phyloP scores from a whole-genome alignment of 2,888 invertebrate species.

The Macrosoma leucophasiata region DNA sequence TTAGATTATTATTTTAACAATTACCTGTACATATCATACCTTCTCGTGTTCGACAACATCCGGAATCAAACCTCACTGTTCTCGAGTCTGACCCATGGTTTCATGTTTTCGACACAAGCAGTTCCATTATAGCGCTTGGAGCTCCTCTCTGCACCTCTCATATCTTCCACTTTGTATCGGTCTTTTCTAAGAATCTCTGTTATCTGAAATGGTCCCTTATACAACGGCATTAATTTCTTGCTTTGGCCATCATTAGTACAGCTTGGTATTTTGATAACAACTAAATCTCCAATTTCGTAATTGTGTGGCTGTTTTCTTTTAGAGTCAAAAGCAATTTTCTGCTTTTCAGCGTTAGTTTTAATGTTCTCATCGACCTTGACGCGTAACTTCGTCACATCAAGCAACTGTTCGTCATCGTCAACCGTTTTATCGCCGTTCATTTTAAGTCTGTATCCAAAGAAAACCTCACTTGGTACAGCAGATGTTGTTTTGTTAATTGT shows the following conservation, averaged over 20 bases:
- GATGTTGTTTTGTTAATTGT: conserved; percentile 22
- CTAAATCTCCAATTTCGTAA: conserved; percentile 24
- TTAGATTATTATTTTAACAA: too few relatives aligned
- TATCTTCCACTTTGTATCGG: conserved; percentile 22
- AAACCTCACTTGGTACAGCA: conserved; percentile 23
- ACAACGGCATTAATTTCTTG: conserved; percentile 25
- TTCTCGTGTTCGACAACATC: too few relatives aligned
- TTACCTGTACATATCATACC: too few relatives aligned
- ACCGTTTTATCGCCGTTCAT: conserved; percentile 14
- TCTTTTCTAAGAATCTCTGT: conserved; percentile 24
- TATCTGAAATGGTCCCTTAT: conserved; percentile 27
- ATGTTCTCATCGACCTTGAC: conserved; percentile 22
- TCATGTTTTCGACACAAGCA: conserved; percentile 14
- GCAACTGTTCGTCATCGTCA: conserved; percentile 2
- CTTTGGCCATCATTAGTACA: conserved; percentile 27
- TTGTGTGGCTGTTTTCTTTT: conserved; percentile 19
- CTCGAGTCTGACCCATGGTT: conserved; percentile 10
- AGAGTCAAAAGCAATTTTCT: conserved; percentile 22
- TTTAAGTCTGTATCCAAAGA: conserved; percentile 23
- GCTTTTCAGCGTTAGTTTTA: conserved; percentile 15
- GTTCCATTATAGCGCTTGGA: conserved; percentile 19
- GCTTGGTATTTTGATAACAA: conserved; percentile 26
- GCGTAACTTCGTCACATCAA: conserved; percentile 20
- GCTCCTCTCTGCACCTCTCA: conserved; percentile 24
- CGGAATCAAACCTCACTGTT: not conserved